Percentiles rank a stretch among this genome's conserved stretches.
These are phyloP conservation scores for Drosophila pandora DNA, from an alignment of 1,140 invertebrate species.

Conservation along the genomic window DNA sequence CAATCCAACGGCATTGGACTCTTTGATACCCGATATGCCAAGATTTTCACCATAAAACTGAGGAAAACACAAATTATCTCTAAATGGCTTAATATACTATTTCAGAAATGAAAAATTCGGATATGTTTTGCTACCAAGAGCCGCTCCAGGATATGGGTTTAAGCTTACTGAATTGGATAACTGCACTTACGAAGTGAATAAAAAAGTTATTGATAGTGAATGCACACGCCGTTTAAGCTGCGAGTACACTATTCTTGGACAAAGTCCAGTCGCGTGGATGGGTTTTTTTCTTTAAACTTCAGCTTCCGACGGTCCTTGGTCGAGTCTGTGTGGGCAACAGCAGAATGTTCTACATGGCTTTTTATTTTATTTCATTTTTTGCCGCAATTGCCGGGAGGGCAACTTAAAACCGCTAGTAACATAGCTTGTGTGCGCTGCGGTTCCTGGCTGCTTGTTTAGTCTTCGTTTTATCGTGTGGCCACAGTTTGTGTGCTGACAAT, in stretches of 20 bases:
- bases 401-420: slow-evolving; percentile 31
- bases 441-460: slow-evolving; percentile 22
- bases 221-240: slow-evolving; percentile 11
- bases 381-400: slow-evolving; percentile 10
- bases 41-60: background rate
- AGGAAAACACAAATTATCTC: background rate
- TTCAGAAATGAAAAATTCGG: background rate
- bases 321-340: slow-evolving; percentile 25
- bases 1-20: slow-evolving; percentile 7
- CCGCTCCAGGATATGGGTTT: background rate
- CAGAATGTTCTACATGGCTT: slow-evolving; percentile 30
- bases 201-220: slow-evolving; percentile 31
- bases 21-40: slow-evolving; percentile 33
- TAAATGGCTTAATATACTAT: background rate
- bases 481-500: slow-evolving; percentile 48
- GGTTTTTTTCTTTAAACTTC: slow-evolving; percentile 30
- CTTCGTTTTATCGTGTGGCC: slow-evolving; percentile 48
- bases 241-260: background rate
- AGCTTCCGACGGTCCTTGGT: slow-evolving; percentile 27
- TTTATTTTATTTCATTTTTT: slow-evolving; percentile 5
- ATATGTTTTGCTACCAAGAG: background rate
- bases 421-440: slow-evolving; percentile 18
- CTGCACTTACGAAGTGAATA: slow-evolving; percentile 18
- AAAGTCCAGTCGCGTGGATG: slow-evolving; percentile 16
- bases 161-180: slow-evolving; percentile 3